These are phyloP conservation scores for Sycophila sp. DNA, from an alignment of 1,140 invertebrate species.

Conservation along the genomic window DNA sequence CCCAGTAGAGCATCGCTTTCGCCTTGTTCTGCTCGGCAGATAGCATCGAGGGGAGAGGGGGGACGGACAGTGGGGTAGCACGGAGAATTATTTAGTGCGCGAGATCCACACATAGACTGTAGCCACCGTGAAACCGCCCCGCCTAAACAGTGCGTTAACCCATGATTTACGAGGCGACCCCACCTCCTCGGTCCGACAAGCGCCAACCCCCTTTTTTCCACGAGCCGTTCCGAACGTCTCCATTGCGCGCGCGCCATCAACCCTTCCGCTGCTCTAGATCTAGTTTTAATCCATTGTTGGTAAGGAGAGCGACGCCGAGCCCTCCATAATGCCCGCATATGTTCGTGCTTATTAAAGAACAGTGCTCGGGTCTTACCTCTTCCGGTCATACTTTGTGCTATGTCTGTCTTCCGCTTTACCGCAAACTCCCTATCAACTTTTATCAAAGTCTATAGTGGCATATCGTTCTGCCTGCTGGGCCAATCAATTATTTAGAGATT, in stretches of 20 bases:
- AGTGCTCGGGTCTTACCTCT: no score
- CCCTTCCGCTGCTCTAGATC: neutral
- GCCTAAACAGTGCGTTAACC: conserved; percentile 66
- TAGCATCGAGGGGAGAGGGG: no score
- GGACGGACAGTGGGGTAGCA: no score
- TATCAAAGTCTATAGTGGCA: no score
- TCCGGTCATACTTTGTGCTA: no score
- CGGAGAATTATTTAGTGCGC: conserved; percentile 63
- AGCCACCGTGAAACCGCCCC: conserved; percentile 67
- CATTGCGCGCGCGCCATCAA: neutral
- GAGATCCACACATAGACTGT: conserved; percentile 58
- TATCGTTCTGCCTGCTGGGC: no score
- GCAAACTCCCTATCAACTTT: no score
- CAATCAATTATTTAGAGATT: no score
- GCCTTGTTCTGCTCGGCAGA: no score
- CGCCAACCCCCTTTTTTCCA: conserved; percentile 9
- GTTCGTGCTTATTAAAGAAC: neutral
- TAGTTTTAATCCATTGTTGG: conserved; percentile 7
- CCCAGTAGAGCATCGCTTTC: no score
- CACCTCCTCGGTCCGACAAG: conserved; percentile 16
- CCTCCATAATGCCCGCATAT: neutral
- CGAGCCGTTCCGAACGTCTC: neutral
- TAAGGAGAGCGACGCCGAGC: neutral
- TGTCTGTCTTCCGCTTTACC: no score
- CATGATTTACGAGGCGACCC: conserved; percentile 61